Base-by-base conservation (phyloP, 2,113 vertebrate genomes). In the Pollachius pollachius region DNA sequence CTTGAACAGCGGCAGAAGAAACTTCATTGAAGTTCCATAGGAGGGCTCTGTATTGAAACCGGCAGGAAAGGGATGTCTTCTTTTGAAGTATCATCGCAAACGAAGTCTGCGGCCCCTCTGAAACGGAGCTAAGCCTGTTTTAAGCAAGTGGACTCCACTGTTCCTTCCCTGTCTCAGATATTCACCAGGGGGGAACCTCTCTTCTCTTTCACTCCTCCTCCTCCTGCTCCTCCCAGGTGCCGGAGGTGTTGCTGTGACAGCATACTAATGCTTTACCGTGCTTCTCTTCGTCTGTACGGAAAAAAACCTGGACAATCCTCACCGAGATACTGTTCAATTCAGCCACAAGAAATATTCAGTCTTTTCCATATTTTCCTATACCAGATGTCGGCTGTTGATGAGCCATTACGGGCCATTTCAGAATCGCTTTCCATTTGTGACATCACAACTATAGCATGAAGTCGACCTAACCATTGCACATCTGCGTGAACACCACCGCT, bases 51-150 rank as follows among this genome's bases (percentile, higher is more conserved):
- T 76, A 65, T 81, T 76, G 84, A 84, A 71, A 19, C 81, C 77
- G 68, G 74, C 68, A 48, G 75, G 61, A 86, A 89, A 88, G 88
- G 87, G 80, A 87, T 74, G 82, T 85, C 76, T 89, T 70, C 81
- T 67, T 92, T 91, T 91, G 88, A 91, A 89, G 87, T 92, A 84
- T 87, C 84, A 87, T 89, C 84, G 76, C 64, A 68, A 85, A 81
- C 83, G 52, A 65, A 78, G 82, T 86, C 64, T 34, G 30, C 30
- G 30, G 30, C 30, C 30, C 30, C 30, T 64, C 59, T 78, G 80
- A 84, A 81, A 85, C 30, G 64, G 19, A 84, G 70, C 82, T 87
- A 86, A 89, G 86, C 87, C 76, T 52, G 66, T 85, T 81, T 87
- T 83, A 87, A 78, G 78, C 76, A 30, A 23, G 52, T 65, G 76